Evolutionary conservation across 2,888 invertebrate genomes (phyloP), one percentile per base, ranked within the genome.

Genomic region (Epicampocera succincta): DNA sequence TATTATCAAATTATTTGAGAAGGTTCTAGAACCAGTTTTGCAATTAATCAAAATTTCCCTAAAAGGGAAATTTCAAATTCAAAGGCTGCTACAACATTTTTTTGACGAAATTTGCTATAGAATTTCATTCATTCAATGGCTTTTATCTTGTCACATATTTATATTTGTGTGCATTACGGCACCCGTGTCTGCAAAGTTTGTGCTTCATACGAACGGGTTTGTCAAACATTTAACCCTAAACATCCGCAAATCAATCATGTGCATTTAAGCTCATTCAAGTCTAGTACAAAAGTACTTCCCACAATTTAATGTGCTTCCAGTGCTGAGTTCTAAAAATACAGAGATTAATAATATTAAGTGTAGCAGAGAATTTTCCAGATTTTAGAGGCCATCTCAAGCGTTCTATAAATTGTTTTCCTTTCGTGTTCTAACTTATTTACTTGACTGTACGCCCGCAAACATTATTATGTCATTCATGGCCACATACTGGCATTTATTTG

Each of bases 381-480:
- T 33, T 33, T 33, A 9, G 8, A 33, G 33, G 8, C 9, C 9
- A 8, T 9, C 3, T 9, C 5, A 33, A 33, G n/a, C 5, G 25
- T 25, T 25, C 25, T 25, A 3, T 25, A 25, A 25, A 3, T 50
- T 50, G 19, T 50, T 17, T n/a, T 52, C 17, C 3, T 40, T 1
- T 9, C n/a, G 54, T 29, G 17, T 8, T 9, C 1, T 1, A 15
- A 25, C 9, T 78, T 66, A 66, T 73, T 13, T 21, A 3, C n/a
- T 2, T 8, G 42, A 79, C 72, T 66, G 78, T 79, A 21, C 3
- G 1, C 48, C 17, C n/a, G 52, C 44, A 65, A 58, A 69, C 11
- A 60, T 58, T 38, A 76, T 80, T 60, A 75, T 72, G 42, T 60
- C 66, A 76, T 75, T 60, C 65, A 80, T 66, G 46, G 6, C 1